Base-by-base conservation (phyloP, 2,888 invertebrate genomes). In the Acleris sparsana region DNA sequence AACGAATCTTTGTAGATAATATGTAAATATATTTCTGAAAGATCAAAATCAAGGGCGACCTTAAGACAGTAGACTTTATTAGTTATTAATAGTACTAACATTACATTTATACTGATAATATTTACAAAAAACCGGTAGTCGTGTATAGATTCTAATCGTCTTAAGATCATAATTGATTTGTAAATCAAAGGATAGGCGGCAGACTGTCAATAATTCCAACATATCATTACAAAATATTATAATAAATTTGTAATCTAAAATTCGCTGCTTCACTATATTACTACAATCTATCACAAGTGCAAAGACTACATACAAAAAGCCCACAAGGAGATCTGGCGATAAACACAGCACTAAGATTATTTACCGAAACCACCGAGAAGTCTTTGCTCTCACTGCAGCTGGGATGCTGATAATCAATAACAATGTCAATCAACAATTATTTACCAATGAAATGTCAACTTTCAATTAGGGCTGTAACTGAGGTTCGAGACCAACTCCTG, bases 291-390 rank as follows among this genome's bases (percentile, higher is more conserved):
- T 46, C 9, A 57, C 20, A 44, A 43, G 20, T 49, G 46, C 11
- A 22, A 44, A 44, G 5, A 46, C 39, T 13, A 13, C 39, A 13
- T 39, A 57, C 25, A 59, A 20, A 48, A 53, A 48, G 43, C 22
- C 16, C 39, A 59, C 20, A 33, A 13, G 52, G 51, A 57, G 57
- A 48, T 60, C 49, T 29, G 13, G 46, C 17, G 4, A 55, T 22
- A 53, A 59, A 64, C 58, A 59, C 53, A 64, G 53, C 64, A 43
- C 48, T 53, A 52, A 60, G 22, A 59, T 39, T 39, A 58, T 53
- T 22, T 48, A 22, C 51, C 55, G 60, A 29, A 49, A 51, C 65
- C 65, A 53, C 58, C 20, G 33, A 29, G 53, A 33, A 33, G 33
- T 33, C 33, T 59, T 53, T 18, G 39, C 53, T 53, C 48, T 53